A percentile compares a stretch with the other conserved stretches of the same genome.
These are phyloP conservation scores for Drosophila bunnanda DNA, from an alignment of 2,888 invertebrate genomes.

Conservation along the genomic window DNA sequence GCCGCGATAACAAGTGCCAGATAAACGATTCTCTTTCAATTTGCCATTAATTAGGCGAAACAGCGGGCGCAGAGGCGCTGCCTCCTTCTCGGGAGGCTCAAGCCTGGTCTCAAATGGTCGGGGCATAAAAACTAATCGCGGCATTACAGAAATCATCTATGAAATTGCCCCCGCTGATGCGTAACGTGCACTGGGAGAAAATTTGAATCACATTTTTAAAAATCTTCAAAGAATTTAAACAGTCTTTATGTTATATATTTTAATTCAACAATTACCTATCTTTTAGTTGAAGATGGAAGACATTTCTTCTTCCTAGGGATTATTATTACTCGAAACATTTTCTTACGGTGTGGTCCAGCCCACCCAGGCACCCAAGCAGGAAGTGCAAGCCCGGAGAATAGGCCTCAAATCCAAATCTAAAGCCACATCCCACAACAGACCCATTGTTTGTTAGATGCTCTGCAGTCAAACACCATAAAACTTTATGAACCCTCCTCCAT, in stretches of 20 bases:
- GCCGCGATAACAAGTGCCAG: constrained; percentile 56
- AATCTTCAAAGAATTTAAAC: not conserved
- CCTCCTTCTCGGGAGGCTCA: constrained; percentile 4
- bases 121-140: constrained; percentile 67
- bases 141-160: constrained; percentile 66
- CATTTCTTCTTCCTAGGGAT: no score
- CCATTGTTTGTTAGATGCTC: constrained; percentile 62
- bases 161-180: constrained; percentile 68
- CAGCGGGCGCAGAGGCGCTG: constrained; percentile 16
- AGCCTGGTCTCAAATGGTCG: constrained; percentile 39
- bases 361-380: constrained; percentile 66
- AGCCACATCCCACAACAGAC: constrained; percentile 45
- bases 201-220: no score
- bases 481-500: constrained; percentile 60
- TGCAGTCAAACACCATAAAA: constrained; percentile 73
- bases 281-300: not conserved
- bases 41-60: constrained; percentile 50
- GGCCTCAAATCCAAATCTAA: constrained; percentile 13
- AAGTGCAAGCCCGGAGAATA: constrained; percentile 54
- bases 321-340: not conserved
- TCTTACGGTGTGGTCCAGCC: not conserved
- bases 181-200: constrained; percentile 48
- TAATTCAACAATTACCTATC: not conserved
- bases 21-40: constrained; percentile 69
- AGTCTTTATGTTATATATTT: no score